Conservation (phyloP, 2,888 invertebrate species). For the Drosophila greeni region DNA sequence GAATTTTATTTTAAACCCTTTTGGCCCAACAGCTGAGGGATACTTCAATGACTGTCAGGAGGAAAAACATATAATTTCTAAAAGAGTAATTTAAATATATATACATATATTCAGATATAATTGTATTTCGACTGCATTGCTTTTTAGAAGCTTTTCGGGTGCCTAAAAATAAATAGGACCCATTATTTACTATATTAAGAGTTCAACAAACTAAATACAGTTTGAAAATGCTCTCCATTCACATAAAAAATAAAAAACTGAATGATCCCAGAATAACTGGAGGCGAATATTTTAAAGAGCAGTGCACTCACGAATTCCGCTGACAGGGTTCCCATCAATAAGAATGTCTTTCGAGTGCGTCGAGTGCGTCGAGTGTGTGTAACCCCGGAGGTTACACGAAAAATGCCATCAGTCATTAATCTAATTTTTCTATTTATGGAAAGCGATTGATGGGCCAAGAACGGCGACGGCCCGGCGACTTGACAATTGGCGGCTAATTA, state of each 20-base stretch:
- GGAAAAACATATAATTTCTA: background rate
- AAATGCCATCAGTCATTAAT: constrained; percentile 58
- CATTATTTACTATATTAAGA: background rate
- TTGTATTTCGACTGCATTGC: no score
- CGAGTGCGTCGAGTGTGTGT: constrained; percentile 13
- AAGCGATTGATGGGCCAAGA: constrained; percentile 37
- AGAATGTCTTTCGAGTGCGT: constrained; percentile 43
- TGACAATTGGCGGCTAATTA: constrained; percentile 69
- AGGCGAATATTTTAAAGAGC: constrained; percentile 41
- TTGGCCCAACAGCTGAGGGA: background rate
- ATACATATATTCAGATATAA: no score
- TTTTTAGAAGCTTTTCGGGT: no score
- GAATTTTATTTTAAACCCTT: background rate
- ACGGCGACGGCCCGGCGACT: constrained; percentile 46
- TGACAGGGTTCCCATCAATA: constrained; percentile 56
- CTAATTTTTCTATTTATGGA: constrained; percentile 62
- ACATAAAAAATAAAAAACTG: constrained; percentile 11
- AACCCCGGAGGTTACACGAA: constrained; percentile 44
- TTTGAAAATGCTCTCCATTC: constrained; percentile 3
- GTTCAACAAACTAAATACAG: constrained; percentile 1
- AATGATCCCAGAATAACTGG: constrained; percentile 26
- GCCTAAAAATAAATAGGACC: background rate
- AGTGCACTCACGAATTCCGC: constrained; percentile 18
- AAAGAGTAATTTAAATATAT: background rate
- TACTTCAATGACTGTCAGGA: background rate